These are phyloP conservation scores for Oreochromis aureus DNA, from an alignment of 2,113 vertebrate species.

Conservation along the genomic window DNA sequence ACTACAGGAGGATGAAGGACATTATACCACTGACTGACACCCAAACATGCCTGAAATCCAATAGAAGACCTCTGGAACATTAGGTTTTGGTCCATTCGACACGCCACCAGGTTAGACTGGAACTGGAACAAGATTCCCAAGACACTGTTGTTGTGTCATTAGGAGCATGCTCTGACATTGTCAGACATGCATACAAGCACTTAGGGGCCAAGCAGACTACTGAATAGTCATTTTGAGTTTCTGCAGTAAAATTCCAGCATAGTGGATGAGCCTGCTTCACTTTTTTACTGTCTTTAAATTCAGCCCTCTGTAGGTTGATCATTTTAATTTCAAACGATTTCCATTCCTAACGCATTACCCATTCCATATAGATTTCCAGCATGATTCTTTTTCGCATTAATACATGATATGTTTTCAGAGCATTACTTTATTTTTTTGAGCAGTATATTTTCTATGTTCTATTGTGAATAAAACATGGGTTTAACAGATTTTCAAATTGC, in stretches of 20 bases:
- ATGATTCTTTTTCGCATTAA: neutral
- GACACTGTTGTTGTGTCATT: neutral
- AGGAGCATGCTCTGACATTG: neutral
- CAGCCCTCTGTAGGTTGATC: neutral
- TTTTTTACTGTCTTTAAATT: neutral
- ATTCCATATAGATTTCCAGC: neutral
- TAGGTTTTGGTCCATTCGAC: neutral
- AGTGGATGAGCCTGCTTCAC: neutral
- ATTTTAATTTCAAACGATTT: neutral
- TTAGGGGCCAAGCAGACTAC: neutral
- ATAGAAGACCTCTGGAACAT: neutral
- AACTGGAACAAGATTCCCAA: neutral
- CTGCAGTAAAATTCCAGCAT: neutral
- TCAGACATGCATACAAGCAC: neutral
- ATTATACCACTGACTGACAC: neutral
- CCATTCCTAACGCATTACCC: neutral
- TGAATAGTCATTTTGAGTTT: neutral
- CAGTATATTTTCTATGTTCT: neutral
- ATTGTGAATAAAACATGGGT: neutral
- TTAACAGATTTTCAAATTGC: neutral
- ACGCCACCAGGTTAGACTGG: neutral
- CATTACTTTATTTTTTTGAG: neutral
- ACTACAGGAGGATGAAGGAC: neutral
- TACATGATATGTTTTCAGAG: neutral
- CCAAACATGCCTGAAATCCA: neutral